A percentile compares a stretch with the other conserved stretches of the same genome.
Conservation (phyloP, 2,888 invertebrate species). For the Xestia xanthographa region DNA sequence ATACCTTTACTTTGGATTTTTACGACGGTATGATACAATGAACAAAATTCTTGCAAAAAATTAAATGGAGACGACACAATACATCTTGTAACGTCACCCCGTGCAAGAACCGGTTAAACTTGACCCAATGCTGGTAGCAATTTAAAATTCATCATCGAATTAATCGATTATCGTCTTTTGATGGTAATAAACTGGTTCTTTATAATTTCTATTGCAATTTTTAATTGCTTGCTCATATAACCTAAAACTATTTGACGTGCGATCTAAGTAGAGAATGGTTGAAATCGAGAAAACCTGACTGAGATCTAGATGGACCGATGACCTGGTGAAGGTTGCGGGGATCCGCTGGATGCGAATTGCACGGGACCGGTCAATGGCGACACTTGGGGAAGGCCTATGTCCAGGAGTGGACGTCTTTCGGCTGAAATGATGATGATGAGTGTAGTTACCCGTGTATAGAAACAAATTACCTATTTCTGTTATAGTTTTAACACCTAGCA, state of each 20-base stretch:
- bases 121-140: conserved; percentile 67
- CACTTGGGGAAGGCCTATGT: too few species aligned
- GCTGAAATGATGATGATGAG: too few species aligned
- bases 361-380: too few species aligned
- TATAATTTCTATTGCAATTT: conserved; percentile 36
- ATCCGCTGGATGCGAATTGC: too few species aligned
- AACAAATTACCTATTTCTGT: too few species aligned
- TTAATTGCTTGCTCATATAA: conserved; percentile 39
- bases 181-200: conserved; percentile 60
- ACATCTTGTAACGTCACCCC: conserved; percentile 40
- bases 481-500: too few species aligned
- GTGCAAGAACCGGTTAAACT: conserved; percentile 70
- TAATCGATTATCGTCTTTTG: conserved; percentile 55
- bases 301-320: background rate
- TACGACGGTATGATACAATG: too few species aligned
- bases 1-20: too few species aligned
- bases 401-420: too few species aligned
- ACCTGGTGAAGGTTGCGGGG: too few species aligned
- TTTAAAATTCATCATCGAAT: conserved; percentile 60
- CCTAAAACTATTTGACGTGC: background rate
- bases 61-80: conserved; percentile 12
- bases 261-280: background rate
- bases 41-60: background rate
- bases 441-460: too few species aligned
- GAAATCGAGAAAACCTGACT: background rate